These are phyloP conservation scores for Calyptomena viridis DNA, from an alignment of 2,113 vertebrate species.

Conservation along the genomic window DNA sequence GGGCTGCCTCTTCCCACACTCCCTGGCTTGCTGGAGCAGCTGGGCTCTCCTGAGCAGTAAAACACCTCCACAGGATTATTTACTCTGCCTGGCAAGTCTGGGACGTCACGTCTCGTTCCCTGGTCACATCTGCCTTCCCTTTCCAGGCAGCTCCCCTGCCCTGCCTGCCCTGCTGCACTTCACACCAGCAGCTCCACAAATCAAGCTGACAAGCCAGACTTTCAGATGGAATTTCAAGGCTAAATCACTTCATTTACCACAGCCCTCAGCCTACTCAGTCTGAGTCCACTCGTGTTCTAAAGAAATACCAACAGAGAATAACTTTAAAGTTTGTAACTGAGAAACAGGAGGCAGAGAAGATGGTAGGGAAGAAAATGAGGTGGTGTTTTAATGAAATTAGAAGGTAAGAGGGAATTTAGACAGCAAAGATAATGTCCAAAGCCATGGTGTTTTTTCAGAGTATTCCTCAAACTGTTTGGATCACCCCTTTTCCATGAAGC, in stretches of 20 bases:
- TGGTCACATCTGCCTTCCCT: neutral
- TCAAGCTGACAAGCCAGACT: neutral
- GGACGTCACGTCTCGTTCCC: neutral
- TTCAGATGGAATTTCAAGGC: neutral
- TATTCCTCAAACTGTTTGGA: neutral
- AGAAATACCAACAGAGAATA: neutral
- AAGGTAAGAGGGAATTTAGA: neutral
- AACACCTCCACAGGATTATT: neutral
- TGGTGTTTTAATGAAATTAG: neutral
- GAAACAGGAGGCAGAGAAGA: neutral
- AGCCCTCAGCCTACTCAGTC: neutral
- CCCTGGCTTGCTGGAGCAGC: neutral
- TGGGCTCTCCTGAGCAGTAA: neutral
- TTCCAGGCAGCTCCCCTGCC: neutral
- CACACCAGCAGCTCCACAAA: neutral
- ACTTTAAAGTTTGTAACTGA: neutral
- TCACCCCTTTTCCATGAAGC: neutral
- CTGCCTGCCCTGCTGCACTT: neutral
- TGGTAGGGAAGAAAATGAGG: neutral
- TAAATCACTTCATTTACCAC: neutral
- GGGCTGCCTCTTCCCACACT: neutral
- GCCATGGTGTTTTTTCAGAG: neutral
- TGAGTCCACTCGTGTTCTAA: neutral
- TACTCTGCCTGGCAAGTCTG: neutral
- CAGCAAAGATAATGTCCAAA: neutral